These are phyloP conservation scores for Lasioglossum baleicum DNA, from an alignment of 1,140 invertebrate genomes.

Conservation along the genomic window DNA sequence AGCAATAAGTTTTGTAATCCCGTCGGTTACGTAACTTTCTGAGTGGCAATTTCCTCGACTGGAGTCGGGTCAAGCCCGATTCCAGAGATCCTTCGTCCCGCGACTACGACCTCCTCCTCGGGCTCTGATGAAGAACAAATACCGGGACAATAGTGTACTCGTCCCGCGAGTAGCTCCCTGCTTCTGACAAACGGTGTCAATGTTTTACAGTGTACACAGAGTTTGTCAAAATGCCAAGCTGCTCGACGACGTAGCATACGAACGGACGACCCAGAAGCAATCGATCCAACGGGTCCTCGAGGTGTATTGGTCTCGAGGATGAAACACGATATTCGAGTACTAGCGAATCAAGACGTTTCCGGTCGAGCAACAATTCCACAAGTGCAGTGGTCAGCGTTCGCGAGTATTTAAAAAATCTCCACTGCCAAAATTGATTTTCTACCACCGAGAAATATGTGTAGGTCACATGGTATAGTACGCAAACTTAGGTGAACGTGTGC, in stretches of 20 bases:
- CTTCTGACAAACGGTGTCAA: background rate
- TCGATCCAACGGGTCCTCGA: background rate
- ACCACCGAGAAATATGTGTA: too few relatives aligned
- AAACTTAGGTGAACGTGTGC: too few relatives aligned
- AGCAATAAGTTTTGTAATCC: conserved; percentile 59
- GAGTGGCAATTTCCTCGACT: conserved; percentile 54
- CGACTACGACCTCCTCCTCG: background rate
- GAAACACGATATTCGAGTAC: background rate
- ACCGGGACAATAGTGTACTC: background rate
- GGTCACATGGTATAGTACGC: too few relatives aligned
- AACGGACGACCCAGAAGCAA: background rate
- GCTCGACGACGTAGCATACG: background rate
- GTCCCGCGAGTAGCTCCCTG: background rate
- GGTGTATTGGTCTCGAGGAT: background rate
- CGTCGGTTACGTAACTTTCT: conserved; percentile 53
- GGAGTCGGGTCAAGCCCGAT: conserved; percentile 11
- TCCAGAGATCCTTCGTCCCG: background rate
- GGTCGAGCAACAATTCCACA: background rate
- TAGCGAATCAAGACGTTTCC: background rate
- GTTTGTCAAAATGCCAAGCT: conserved; percentile 5
- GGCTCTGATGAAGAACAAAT: conserved; percentile 3
- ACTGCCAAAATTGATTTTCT: too few relatives aligned
- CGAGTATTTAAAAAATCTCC: too few relatives aligned
- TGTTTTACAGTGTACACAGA: background rate
- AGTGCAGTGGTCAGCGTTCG: too few relatives aligned